Percentiles rank a stretch among this genome's conserved stretches.
phyloP scores from a whole-genome alignment of 2,797 vertebrate species.

The Tamandua tetradactyla region DNA sequence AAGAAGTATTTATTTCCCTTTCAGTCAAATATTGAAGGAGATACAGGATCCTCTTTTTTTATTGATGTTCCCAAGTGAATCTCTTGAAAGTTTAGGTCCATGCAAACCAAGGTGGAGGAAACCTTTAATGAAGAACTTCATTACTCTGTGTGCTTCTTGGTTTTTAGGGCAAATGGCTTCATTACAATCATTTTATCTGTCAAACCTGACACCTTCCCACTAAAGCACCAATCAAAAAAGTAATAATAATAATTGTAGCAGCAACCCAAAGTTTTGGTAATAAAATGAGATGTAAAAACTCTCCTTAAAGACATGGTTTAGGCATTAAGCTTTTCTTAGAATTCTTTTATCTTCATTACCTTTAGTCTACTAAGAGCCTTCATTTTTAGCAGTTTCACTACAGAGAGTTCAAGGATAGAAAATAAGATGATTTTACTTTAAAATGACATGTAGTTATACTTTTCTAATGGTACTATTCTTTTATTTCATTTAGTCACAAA shows the following conservation, averaged over 20 bases:
- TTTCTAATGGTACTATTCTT: not conserved
- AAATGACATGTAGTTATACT: not conserved
- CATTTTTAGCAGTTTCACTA: not conserved
- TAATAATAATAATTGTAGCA: not conserved
- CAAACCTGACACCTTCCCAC: not conserved
- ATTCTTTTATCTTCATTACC: not conserved
- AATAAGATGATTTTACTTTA: conserved; percentile 7
- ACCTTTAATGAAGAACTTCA: not conserved
- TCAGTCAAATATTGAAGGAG: not conserved
- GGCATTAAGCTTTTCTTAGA: not conserved
- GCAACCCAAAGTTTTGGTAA: not conserved
- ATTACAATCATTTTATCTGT: not conserved
- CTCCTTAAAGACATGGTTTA: not conserved
- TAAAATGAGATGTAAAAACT: not conserved
- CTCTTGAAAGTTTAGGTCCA: not conserved
- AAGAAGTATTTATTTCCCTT: not conserved
- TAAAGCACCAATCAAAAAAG: not conserved
- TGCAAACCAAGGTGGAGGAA: not conserved
- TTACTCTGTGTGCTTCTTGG: not conserved
- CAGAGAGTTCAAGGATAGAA: not conserved
- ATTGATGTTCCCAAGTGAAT: not conserved
- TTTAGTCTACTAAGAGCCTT: conserved; percentile 29
- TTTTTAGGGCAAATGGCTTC: not conserved
- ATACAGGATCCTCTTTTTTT: not conserved
- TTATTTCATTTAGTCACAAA: not conserved